Conservation (phyloP, 2,888 invertebrate genomes). For the Geophilus truncorum region DNA sequence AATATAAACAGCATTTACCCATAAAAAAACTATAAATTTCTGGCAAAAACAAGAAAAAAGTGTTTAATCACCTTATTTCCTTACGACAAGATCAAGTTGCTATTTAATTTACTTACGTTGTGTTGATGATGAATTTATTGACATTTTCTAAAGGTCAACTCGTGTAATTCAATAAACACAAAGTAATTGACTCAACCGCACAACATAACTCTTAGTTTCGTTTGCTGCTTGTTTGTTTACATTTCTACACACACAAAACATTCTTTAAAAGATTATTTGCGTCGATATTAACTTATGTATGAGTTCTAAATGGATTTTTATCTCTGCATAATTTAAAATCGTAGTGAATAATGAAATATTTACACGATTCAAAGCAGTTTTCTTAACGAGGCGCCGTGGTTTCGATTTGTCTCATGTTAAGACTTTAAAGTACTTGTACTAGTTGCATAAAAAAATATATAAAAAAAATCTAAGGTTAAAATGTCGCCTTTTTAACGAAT, state of each 20-base stretch:
- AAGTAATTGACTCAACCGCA: background rate
- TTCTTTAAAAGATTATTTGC: background rate
- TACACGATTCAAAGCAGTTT: background rate
- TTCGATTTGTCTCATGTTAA: background rate
- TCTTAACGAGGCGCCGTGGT: background rate
- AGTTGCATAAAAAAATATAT: too few species aligned
- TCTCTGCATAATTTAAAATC: background rate
- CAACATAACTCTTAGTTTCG: background rate
- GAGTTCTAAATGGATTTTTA: background rate
- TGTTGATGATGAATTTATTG: background rate
- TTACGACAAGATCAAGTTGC: background rate
- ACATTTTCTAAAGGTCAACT: background rate
- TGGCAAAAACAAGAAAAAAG: background rate
- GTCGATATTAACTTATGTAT: background rate
- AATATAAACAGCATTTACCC: background rate
- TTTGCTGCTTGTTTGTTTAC: background rate
- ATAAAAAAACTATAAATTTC: background rate
- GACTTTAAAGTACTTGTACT: too few species aligned
- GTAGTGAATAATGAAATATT: background rate
- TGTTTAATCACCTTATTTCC: background rate
- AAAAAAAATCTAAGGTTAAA: too few species aligned
- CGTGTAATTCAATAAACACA: background rate
- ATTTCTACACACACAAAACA: background rate
- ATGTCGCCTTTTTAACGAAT: too few species aligned
- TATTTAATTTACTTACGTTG: background rate